phyloP scores from a whole-genome alignment of 2,797 vertebrate species.

The Apogon hyalosoma region DNA sequence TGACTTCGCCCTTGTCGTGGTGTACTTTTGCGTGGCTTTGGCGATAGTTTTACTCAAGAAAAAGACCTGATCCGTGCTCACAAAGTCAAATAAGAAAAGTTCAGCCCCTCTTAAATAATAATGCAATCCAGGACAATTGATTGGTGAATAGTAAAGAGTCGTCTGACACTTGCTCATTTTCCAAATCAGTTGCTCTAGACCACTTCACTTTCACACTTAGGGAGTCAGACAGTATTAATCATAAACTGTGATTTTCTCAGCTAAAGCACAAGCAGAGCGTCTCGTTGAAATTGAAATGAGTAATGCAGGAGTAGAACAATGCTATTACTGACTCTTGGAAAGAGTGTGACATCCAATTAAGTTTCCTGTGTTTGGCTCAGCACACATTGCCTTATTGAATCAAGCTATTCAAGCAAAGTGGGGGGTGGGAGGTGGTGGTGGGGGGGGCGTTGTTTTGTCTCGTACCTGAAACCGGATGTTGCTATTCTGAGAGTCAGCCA shows the following conservation, averaged over 20 bases:
- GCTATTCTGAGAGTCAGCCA: conserved; percentile 49
- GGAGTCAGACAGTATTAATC: conserved; percentile 71
- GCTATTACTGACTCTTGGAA: conserved; percentile 64
- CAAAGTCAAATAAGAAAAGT: neutral
- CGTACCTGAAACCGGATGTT: conserved; percentile 55
- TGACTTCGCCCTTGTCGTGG: no score
- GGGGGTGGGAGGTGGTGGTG: no score
- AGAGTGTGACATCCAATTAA: conserved; percentile 81
- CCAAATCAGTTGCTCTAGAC: conserved; percentile 62
- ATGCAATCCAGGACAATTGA: conserved; percentile 30
- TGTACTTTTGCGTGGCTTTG: no score
- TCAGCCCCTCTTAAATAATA: conserved; percentile 21
- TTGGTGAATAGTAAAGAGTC: conserved; percentile 48
- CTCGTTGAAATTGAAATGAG: conserved; percentile 79
- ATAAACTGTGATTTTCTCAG: conserved; percentile 67
- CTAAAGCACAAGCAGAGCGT: conserved; percentile 60
- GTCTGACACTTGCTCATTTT: conserved; percentile 69
- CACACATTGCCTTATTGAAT: conserved; percentile 73
- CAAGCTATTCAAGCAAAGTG: conserved; percentile 58
- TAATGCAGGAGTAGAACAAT: conserved; percentile 71
- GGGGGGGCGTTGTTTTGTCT: conserved; percentile 53
- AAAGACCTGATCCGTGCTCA: neutral
- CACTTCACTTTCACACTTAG: conserved; percentile 66
- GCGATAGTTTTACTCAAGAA: no score
- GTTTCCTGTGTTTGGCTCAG: conserved; percentile 62